Percentiles rank a stretch among this genome's conserved stretches.
Conservation (phyloP, 2,888 invertebrate genomes). For the Leptura quadrifasciata region DNA sequence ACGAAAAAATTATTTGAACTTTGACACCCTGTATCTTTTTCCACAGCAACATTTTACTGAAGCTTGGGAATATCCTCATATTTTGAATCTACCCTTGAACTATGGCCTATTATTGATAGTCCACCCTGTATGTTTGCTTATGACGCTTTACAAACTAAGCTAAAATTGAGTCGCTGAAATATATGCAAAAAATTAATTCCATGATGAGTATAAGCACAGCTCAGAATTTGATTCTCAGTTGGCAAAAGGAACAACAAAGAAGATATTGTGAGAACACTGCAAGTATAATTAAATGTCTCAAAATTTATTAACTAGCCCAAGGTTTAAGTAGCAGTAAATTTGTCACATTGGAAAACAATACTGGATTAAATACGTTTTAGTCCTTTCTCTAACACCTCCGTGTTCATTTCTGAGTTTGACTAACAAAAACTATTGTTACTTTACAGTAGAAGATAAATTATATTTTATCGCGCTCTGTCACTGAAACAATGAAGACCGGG, state of each 20-base stretch:
- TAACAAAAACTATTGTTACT: slow-evolving; percentile 28
- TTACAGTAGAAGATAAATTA: slow-evolving; percentile 20
- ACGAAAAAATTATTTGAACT: too few relatives aligned
- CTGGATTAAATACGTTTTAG: not conserved
- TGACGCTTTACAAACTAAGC: too few relatives aligned
- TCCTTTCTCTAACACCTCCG: slow-evolving; percentile 16
- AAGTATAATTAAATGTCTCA: not conserved
- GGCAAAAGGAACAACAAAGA: slow-evolving; percentile 5
- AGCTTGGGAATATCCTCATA: too few relatives aligned
- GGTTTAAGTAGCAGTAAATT: slow-evolving; percentile 14
- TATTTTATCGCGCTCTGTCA: slow-evolving; percentile 15
- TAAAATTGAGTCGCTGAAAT: not conserved
- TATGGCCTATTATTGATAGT: too few relatives aligned
- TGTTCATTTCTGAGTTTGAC: not conserved
- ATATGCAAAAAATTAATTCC: slow-evolving; percentile 4
- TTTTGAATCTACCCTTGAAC: too few relatives aligned
- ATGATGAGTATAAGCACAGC: not conserved
- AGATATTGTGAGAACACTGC: not conserved
- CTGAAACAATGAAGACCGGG: slow-evolving; percentile 19
- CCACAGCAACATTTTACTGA: too few relatives aligned
- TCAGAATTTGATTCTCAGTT: not conserved
- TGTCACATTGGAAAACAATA: slow-evolving; percentile 17
- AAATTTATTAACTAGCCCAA: slow-evolving; percentile 6
- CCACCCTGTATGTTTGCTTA: too few relatives aligned
- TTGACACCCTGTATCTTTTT: too few relatives aligned